Evolutionary conservation across 2,888 invertebrate species (phyloP), one percentile per base, ranked within the genome.

Genomic region (Lamproptera curius): DNA sequence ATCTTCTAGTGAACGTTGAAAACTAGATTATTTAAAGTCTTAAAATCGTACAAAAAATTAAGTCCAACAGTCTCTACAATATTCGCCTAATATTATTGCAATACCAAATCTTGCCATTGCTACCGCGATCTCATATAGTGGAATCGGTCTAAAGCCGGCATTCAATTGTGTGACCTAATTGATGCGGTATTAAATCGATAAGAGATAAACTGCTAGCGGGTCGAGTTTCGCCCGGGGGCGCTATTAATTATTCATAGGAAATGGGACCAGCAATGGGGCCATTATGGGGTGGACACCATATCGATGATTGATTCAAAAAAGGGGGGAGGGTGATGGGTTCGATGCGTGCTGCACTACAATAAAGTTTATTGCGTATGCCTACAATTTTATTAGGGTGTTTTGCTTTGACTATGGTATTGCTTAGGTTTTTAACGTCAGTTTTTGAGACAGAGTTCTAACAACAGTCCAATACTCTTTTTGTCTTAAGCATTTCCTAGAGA

Each of bases 201-300:
- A 54, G 35, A 36, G 20, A 31, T 44, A 49, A 49, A 36, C 28
- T 49, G n/a, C 53, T 54, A 52, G 48, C 61, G 59, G 61, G 63
- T 66, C 62, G 66, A 70, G 65, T 73, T 70, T 67, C 71, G 69
- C 67, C 72, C 65, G n/a, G 63, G 61, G 58, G 64, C 63, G 57
- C 61, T 3, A 78, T 82, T 77, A 76, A 81, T 79, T 74, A 83
- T 84, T 83, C 81, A 82, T 70, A 61, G n/a, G 67, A 70, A 70
- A 67, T 63, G 59, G 64, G 67, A 65, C 63, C 65, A 61, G 57
- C 60, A 62, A 57, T 66, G 62, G 50, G 46, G 51, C 51, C 44
- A 48, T 46, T 61, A 58, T 57, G 54, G 52, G 51, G 39, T 52
- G 57, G 54, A 49, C n/a, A n/a, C n/a, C n/a, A n/a, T n/a, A n/a